phyloP scores from a whole-genome alignment of 2,888 invertebrate genomes.

The Cerceris ruficornis region DNA sequence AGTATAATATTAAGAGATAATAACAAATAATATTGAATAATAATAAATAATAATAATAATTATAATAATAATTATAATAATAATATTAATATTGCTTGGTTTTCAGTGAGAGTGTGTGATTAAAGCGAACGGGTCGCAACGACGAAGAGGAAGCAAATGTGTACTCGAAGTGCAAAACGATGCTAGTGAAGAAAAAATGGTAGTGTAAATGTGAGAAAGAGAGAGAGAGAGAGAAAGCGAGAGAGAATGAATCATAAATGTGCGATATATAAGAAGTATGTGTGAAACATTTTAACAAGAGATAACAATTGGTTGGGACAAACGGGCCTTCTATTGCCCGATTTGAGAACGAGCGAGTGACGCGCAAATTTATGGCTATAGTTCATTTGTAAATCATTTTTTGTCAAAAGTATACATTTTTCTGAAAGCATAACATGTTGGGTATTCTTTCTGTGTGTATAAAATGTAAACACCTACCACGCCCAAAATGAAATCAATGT shows the following conservation, averaged over 20 bases:
- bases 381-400: slow-evolving; percentile 84
- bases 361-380: slow-evolving; percentile 80
- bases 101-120: slow-evolving; percentile 71
- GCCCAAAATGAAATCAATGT: slow-evolving; percentile 78
- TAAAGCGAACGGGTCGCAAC: slow-evolving; percentile 54
- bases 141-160: slow-evolving; percentile 43
- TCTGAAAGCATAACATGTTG: slow-evolving; percentile 79
- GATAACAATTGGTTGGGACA: slow-evolving; percentile 46
- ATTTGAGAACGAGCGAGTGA: slow-evolving; percentile 63
- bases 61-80: background rate
- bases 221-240: slow-evolving; percentile 13
- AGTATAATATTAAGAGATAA: slow-evolving; percentile 79
- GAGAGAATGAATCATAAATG: slow-evolving; percentile 21
- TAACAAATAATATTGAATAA: slow-evolving; percentile 78
- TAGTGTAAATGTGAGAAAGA: slow-evolving; percentile 28
- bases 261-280: slow-evolving; percentile 24
- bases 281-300: slow-evolving; percentile 54
- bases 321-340: slow-evolving; percentile 53
- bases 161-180: slow-evolving; percentile 48
- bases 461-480: slow-evolving; percentile 81
- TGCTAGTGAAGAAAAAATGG: slow-evolving; percentile 47
- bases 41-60: slow-evolving; percentile 74
- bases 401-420: slow-evolving; percentile 83
- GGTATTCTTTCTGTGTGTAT: slow-evolving; percentile 81
- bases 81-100: slow-evolving; percentile 66